Base-by-base conservation (phyloP, 1,140 invertebrate species). In the Drosophila mayri region DNA sequence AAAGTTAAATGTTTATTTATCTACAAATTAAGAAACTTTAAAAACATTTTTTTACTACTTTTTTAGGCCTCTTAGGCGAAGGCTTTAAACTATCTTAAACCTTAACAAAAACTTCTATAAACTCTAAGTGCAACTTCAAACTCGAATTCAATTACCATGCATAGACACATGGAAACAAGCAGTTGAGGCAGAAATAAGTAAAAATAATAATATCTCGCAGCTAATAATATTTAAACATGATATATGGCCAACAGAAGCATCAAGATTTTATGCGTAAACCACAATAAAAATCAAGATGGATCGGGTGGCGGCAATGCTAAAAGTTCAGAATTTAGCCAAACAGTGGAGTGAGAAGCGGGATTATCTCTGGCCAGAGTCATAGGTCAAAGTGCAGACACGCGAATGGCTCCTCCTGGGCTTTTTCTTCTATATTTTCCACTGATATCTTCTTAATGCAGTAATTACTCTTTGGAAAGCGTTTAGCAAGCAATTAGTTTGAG, bases 401-500 rank as follows among this genome's bases (percentile, higher is more conserved):
- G 79, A 72, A 62, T 66, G 47, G 38, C 32, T 62, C 20, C 72
- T 76, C 6, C 50, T 46, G 54, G 60, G 8, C 38, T 40, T 35
- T 44, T 49, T 37, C 4, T 30, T 12, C 50, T 18, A 18, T 16
- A 52, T 43, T 50, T 11, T 16, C 14, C 14, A 6, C 35, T 16
- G 66, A 67, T 75, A 63, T 65, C 82, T 82, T 75, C 18, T 50
- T 84, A 84, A 80, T 88, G 73, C 85, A 81, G 61, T 80, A 88
- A 88, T 90, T 88, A 80, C 54, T 71, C 67, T 88, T 83, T 73
- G 62, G 55, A 37, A 79, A 88, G 73, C 67, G 68, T 88, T 88
- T 88, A 81, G 73, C 80, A 49, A 77, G 81, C 85, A 88, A 88
- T 88, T 88, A 88, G 65, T 81, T 90, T 84, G 84, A 88, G 85